Evolutionary conservation across 1,140 invertebrate genomes (phyloP), one percentile per base, ranked within the genome.

Genomic region (Theocolax elegans): DNA sequence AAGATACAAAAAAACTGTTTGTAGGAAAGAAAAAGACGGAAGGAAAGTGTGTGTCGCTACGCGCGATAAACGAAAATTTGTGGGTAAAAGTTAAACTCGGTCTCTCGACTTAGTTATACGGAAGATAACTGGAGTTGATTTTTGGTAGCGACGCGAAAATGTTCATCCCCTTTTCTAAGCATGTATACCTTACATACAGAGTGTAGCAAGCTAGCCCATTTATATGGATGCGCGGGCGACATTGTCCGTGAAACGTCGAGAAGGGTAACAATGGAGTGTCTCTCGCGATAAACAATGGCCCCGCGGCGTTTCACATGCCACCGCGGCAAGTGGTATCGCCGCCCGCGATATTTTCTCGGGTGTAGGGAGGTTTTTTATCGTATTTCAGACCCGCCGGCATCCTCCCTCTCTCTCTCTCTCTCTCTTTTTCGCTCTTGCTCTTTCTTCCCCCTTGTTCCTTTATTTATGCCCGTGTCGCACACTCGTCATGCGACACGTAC

Each of bases 51-150:
- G 31, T 58, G 54, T 7, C n/a, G 25, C 51, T 44, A 17, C 53
- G 29, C 3, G 59, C 44, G 62, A 64, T 64, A 64, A 64, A 53
- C 62, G 48, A 64, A 53, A 64, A 64, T 64, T 64, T 64, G 62
- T 53, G 62, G 35, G 9, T 31, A 12, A 49, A 64, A 64, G 60
- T 49, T 48, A 23, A 53, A 29, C 27, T 8, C 48, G 46, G 19
- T 6, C 38, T 17, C n/a, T n/a, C n/a, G n/a, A n/a, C n/a, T n/a
- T n/a, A n/a, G n/a, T n/a, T 38, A 58, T 58, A 58, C 17, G 58
- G 10, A 7, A 60, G 58, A 44, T 60, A 46, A 13, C n/a, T 15
- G n/a, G n/a, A n/a, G n/a, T n/a, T n/a, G n/a, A n/a, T n/a, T n/a
- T n/a, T n/a, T n/a, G n/a, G n/a, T n/a, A n/a, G n/a, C n/a, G n/a